Conservation (phyloP, 2,113 vertebrate species). For the Coryphaenoides rupestris region DNA sequence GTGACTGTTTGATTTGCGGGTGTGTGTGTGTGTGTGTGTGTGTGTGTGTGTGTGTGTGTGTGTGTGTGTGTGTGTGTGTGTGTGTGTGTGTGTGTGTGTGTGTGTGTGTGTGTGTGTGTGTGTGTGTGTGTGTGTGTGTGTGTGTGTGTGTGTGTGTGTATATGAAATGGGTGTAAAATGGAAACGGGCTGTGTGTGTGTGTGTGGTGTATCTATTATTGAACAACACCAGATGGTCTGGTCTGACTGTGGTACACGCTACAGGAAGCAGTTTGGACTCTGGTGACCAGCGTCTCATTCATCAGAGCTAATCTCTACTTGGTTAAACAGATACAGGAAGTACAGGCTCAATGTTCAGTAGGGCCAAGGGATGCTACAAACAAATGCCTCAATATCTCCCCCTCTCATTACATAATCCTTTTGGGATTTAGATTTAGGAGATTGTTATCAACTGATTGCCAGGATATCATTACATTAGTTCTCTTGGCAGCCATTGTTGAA, state of each 20-base stretch:
- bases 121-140: conserved; percentile 14
- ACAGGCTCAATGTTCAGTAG: no score
- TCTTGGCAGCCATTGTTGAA: no score
- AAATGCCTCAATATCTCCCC: no score
- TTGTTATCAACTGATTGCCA: no score
- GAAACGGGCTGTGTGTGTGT: conserved; percentile 8
- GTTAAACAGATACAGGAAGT: background rate
- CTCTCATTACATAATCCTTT: no score
- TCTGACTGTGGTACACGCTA: conserved; percentile 15
- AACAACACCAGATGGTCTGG: conserved; percentile 51
- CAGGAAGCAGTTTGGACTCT: conserved; percentile 26
- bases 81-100: conserved; percentile 7
- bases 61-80: conserved; percentile 1
- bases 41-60: conserved; percentile 9
- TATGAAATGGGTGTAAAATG: background rate
- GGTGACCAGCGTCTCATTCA: conserved; percentile 30
- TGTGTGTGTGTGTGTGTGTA: conserved; percentile 6
- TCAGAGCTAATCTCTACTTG: conserved; percentile 30
- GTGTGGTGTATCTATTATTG: conserved; percentile 32
- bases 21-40: no score
- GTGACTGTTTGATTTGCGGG: conserved; percentile 11
- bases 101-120: background rate
- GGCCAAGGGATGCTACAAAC: no score
- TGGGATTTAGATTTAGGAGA: no score
- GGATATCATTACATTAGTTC: no score